Evolutionary conservation across 2,113 vertebrate species (phyloP).

Genomic region (Phalacrocorax brasilianus): DNA sequence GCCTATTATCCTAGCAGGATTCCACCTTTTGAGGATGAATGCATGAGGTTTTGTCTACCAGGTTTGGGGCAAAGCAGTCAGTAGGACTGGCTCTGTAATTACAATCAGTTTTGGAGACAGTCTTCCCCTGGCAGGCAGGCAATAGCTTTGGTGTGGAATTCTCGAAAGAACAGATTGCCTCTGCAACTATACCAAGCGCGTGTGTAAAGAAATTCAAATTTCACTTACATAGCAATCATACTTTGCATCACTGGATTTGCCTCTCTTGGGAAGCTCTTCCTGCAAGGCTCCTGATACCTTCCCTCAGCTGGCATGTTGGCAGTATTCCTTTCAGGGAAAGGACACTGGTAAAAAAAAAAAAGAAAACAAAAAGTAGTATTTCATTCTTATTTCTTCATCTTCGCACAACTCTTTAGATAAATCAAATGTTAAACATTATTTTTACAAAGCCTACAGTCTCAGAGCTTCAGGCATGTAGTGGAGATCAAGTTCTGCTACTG

Average conservation of each 20-base stretch:
- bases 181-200: fast-evolving
- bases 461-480: background rate
- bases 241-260: background rate
- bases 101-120: background rate
- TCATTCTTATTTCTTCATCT: background rate
- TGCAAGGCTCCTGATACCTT: background rate
- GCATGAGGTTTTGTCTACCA: background rate
- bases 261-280: background rate
- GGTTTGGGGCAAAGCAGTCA: background rate
- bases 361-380: background rate
- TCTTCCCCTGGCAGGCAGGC: background rate
- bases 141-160: background rate
- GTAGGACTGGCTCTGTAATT: background rate
- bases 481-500: background rate
- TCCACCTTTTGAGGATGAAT: background rate
- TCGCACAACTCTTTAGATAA: background rate
- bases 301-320: background rate
- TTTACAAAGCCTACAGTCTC: background rate
- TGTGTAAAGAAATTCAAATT: background rate
- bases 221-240: background rate
- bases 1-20: background rate
- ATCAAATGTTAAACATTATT: background rate
- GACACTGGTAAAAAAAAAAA: background rate
- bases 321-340: background rate
- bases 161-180: background rate